Evolutionary conservation across 2,113 vertebrate genomes (phyloP), one percentile per base, ranked within the genome.

Genomic region (Heloderma charlesbogerti): DNA sequence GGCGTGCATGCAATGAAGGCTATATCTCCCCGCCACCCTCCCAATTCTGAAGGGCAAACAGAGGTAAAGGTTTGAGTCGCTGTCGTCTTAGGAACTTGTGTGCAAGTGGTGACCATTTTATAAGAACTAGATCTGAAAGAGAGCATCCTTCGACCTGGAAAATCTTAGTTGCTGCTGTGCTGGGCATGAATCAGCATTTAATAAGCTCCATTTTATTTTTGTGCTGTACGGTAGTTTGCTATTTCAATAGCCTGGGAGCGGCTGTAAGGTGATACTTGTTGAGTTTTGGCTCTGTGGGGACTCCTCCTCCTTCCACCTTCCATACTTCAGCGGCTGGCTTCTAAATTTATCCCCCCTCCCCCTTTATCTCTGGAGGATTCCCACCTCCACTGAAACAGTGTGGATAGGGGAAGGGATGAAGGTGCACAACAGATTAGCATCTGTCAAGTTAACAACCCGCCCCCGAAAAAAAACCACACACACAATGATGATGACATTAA

Each of bases 241-340:
- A 92, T 95, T 95, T 97, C 88, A 89, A 31, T 94, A 34, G 84
- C 90, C 87, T 2, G 88, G 95, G 96, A 95, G 95, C 88, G 95
- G 88, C 96, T 96, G 92, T 94, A 96, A 96, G 54, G 91, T 81
- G 95, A 79, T 92, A 88, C 94, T 94, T 88, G 91, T 31, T 29
- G 82, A 92, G 1, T 91, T 87, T 92, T 93, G 87, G 79, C 95
- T 80, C 88, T 91, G 67, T 48, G 57, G 78, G 93, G 92, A 48
- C 92, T 86, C 75, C 8, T 88, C 2, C 12, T 71, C 48, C 89
- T 95, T 90, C 60, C 6, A 2, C 48, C 89, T 95, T 90, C 60
- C 6, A 2, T 60, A 16, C 75, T 12, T 72, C n/a, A 43, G 48
- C 0, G 48, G 88, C 91, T 91, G 87, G 72, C 88, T 82, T 71